phyloP scores from a whole-genome alignment of 92 coral and sea anemone genomes.

The Actinostola sp. region DNA sequence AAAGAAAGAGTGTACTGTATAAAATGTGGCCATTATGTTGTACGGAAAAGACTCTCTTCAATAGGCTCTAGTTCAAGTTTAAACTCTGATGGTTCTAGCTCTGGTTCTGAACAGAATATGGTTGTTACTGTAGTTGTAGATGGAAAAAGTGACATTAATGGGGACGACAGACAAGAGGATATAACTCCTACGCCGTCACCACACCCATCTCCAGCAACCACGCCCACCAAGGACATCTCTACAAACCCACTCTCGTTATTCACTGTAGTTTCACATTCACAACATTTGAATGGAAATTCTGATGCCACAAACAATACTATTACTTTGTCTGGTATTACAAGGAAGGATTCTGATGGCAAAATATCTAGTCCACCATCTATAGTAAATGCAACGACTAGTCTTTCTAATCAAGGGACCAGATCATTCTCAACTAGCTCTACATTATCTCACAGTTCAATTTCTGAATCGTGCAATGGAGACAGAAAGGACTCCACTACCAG shows the following conservation, averaged over 20 bases:
- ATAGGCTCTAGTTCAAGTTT: constrained; percentile 56
- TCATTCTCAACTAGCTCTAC: constrained; percentile 32
- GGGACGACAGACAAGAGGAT: constrained; percentile 28
- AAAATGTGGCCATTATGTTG: constrained; percentile 30
- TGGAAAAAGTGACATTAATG: constrained; percentile 30
- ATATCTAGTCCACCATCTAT: not conserved
- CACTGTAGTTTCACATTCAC: constrained; percentile 57
- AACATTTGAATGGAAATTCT: constrained; percentile 37
- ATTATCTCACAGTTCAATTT: constrained; percentile 13
- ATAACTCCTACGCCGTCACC: constrained; percentile 44
- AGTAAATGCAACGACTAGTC: constrained; percentile 18
- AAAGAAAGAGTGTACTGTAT: constrained; percentile 20
- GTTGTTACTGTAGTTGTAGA: constrained; percentile 59
- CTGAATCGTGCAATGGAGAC: constrained; percentile 32
- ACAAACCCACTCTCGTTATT: constrained; percentile 61
- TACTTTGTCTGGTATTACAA: not conserved
- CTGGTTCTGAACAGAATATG: constrained; percentile 49
- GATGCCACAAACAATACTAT: not conserved
- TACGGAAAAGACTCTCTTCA: constrained; percentile 46
- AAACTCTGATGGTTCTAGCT: constrained; percentile 55
- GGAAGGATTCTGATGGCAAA: constrained; percentile 23
- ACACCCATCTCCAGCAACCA: constrained; percentile 33
- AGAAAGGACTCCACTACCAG: constrained; percentile 63
- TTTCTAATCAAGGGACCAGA: constrained; percentile 23
- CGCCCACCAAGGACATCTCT: constrained; percentile 47